These are phyloP conservation scores for Tipula helvola DNA, from an alignment of 2,888 invertebrate species.

Conservation along the genomic window DNA sequence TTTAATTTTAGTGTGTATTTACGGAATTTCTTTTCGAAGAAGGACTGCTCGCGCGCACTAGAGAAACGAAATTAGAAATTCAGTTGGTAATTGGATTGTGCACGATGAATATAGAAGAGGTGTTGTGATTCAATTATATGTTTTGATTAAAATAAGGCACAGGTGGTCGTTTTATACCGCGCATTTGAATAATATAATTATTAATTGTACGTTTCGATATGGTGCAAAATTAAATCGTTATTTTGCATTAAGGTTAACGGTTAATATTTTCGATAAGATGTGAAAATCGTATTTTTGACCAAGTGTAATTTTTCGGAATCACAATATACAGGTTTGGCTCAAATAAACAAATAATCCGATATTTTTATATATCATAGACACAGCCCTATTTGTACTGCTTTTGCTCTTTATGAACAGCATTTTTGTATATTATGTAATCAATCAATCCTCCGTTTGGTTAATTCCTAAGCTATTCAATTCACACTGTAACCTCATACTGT, in stretches of 20 bases:
- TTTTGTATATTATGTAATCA: too few relatives aligned
- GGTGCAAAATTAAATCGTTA: neutral
- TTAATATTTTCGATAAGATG: neutral
- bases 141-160: neutral
- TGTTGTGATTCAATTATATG: neutral
- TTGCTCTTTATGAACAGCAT: too few relatives aligned
- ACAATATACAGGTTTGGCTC: too few relatives aligned
- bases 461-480: too few relatives aligned
- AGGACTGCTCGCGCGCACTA: neutral
- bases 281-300: too few relatives aligned
- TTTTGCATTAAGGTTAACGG: neutral
- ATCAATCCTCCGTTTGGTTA: too few relatives aligned
- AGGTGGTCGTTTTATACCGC: neutral
- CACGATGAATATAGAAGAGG: neutral
- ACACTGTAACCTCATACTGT: too few relatives aligned
- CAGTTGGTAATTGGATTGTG: neutral
- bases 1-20: neutral
- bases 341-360: too few relatives aligned
- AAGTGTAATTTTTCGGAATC: too few relatives aligned
- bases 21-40: neutral
- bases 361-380: too few relatives aligned
- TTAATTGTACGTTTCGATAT: neutral
- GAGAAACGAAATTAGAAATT: neutral
- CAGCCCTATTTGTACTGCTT: too few relatives aligned
- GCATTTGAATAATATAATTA: neutral